Evolutionary conservation across 2,113 vertebrate genomes (phyloP).

Genomic region (Salminus brasiliensis): DNA sequence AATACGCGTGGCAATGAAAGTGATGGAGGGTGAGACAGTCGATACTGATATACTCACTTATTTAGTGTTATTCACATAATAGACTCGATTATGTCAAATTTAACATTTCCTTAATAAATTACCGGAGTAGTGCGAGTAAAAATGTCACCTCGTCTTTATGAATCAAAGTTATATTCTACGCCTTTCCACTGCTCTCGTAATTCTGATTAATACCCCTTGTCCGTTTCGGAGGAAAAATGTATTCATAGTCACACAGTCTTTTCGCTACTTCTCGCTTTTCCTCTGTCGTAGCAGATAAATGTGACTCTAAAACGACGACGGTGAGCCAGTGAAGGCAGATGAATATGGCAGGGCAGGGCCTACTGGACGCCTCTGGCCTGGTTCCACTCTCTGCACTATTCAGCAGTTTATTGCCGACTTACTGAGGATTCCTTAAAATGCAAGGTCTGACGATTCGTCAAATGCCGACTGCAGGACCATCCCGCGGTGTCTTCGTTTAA

Average conservation of each 20-base stretch:
- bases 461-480: too few species aligned
- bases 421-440: too few species aligned
- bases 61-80: constrained; percentile 53
- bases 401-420: background rate
- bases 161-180: constrained; percentile 54
- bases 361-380: background rate
- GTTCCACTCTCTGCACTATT: too few species aligned
- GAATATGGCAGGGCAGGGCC: background rate
- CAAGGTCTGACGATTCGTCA: too few species aligned
- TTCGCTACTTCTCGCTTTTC: constrained; percentile 5
- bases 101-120: constrained; percentile 54
- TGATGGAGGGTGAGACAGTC: constrained; percentile 39
- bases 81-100: constrained; percentile 55
- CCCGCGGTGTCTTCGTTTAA: too few species aligned
- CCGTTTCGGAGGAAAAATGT: constrained; percentile 48
- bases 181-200: constrained; percentile 48
- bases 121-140: constrained; percentile 42
- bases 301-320: constrained; percentile 32
- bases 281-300: constrained; percentile 17
- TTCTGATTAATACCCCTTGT: constrained; percentile 57
- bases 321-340: constrained; percentile 1
- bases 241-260: constrained; percentile 55
- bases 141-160: constrained; percentile 58
- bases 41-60: constrained; percentile 48
- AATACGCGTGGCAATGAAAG: constrained; percentile 29